Conservation (phyloP, 1,140 invertebrate genomes). For the Calephelis virginiensis region DNA sequence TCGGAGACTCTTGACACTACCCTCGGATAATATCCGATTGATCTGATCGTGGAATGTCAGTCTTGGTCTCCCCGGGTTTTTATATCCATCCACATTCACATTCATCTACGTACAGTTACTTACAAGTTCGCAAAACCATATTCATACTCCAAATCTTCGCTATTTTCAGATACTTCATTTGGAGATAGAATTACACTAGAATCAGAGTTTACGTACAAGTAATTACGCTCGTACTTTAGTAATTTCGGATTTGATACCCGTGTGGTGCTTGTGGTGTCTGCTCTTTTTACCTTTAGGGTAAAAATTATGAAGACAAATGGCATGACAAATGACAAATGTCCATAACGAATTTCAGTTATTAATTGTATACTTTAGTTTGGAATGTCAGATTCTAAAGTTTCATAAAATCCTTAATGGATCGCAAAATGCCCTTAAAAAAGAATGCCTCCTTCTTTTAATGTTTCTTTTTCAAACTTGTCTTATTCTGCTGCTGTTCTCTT, state of each 20-base stretch:
- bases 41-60: too few relatives aligned
- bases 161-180: background rate
- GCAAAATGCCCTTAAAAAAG: too few relatives aligned
- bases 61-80: too few relatives aligned
- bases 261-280: too few relatives aligned
- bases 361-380: slow-evolving; percentile 17
- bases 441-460: slow-evolving; percentile 13
- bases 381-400: slow-evolving; percentile 15
- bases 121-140: background rate
- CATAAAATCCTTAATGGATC: slow-evolving; percentile 11
- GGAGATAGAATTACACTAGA: background rate
- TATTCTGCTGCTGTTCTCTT: background rate
- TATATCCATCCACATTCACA: too few relatives aligned
- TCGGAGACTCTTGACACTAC: too few relatives aligned
- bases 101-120: too few relatives aligned
- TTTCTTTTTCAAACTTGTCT: slow-evolving; percentile 8
- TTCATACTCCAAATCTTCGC: slow-evolving; percentile 1
- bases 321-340: too few relatives aligned
- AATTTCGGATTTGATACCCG: slow-evolving; percentile 4
- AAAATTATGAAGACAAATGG: background rate
- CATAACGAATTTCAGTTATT: slow-evolving; percentile 14
- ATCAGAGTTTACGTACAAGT: slow-evolving; percentile 11
- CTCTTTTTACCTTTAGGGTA: slow-evolving; percentile 2
- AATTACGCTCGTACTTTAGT: slow-evolving; percentile 7
- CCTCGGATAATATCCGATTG: too few relatives aligned